A percentile compares a stretch with the other conserved stretches of the same genome.
Conservation (phyloP, 2,888 invertebrate genomes). For the Polymixis lichenea region DNA sequence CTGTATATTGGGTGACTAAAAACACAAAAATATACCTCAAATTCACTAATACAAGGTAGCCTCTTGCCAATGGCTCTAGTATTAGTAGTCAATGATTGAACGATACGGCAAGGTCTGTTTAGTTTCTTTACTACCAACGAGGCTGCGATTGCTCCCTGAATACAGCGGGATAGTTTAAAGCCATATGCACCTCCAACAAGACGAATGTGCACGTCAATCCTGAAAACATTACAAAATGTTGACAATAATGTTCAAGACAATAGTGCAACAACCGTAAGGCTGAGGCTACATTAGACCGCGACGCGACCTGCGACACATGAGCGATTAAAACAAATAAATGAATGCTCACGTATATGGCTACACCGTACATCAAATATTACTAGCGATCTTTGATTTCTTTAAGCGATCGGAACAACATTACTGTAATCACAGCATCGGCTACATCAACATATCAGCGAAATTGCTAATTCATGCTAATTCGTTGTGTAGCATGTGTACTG, state of each 20-base stretch:
- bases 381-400: too few species aligned
- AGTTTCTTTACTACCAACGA: constrained; percentile 91
- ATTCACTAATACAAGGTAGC: constrained; percentile 83
- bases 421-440: too few species aligned
- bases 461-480: too few species aligned
- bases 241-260: background rate
- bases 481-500: too few species aligned
- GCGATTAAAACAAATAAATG: too few species aligned
- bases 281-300: too few species aligned
- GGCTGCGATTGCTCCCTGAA: constrained; percentile 90
- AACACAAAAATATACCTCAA: constrained; percentile 80
- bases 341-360: too few species aligned
- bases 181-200: constrained; percentile 91
- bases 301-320: too few species aligned
- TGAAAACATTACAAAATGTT: constrained; percentile 66
- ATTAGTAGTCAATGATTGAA: constrained; percentile 91
- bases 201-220: constrained; percentile 91
- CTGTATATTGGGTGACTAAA: background rate
- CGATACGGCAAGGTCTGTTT: constrained; percentile 91
- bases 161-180: constrained; percentile 91
- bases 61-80: constrained; percentile 91
- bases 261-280: background rate
- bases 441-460: too few species aligned
- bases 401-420: too few species aligned
- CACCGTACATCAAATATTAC: too few species aligned